Evolutionary conservation across 37 sponge, comb jelly and placozoan genomes (phyloP).

Genomic region (Crambe crambe): DNA sequence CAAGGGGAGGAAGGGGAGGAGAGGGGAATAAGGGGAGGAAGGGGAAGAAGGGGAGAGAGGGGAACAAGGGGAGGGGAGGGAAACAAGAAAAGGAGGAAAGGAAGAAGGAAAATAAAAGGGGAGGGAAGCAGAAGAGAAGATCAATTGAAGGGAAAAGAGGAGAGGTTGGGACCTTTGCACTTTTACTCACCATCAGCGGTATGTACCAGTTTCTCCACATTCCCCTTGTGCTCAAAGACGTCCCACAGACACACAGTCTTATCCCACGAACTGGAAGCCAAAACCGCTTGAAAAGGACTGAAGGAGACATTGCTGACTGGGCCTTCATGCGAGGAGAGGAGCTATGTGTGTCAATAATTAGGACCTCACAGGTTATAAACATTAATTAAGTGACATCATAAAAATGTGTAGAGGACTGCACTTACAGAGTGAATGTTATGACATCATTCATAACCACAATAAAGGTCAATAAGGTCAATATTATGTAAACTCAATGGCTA

Average conservation of each 20-base stretch:
- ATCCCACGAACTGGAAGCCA: slow-evolving; percentile 95
- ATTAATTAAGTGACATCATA: too few species aligned
- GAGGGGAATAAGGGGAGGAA: not conserved
- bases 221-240: slow-evolving; percentile 80
- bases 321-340: slow-evolving; percentile 89
- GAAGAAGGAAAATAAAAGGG: not conserved
- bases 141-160: not conserved
- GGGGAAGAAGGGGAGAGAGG: not conserved
- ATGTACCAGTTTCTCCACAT: slow-evolving; percentile 70
- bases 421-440: too few species aligned
- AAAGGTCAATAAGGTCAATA: too few species aligned
- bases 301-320: slow-evolving; percentile 83
- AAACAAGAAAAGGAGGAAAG: not conserved
- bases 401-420: too few species aligned
- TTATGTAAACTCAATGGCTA: too few species aligned
- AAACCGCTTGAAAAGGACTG: slow-evolving; percentile 51
- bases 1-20: not conserved
- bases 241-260: slow-evolving; percentile 93
- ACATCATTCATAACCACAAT: too few species aligned
- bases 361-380: too few species aligned
- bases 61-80: not conserved
- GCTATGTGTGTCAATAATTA: too few species aligned
- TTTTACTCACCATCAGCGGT: slow-evolving; percentile 67
- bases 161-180: not conserved
- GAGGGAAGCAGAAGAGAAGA: not conserved